Evolutionary conservation across 1,140 invertebrate genomes (phyloP), one percentile per base, ranked within the genome.

Genomic region (Tribolium castaneum): DNA sequence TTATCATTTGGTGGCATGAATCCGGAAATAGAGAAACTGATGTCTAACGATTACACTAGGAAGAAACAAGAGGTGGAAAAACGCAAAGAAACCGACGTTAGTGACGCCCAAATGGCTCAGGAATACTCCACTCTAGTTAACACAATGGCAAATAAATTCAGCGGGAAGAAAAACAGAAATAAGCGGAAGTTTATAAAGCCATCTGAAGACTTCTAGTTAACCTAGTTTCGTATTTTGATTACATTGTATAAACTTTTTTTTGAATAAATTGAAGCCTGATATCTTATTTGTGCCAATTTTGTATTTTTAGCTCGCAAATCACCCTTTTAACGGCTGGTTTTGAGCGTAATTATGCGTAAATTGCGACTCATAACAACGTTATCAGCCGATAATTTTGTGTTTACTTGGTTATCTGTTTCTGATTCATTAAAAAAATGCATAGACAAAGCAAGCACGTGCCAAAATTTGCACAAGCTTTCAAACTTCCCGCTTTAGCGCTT

Each of bases 1-100:
- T 87, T 96, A 52, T 97, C 96, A 76, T 98, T 92, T 86, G 92
- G 93, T 81, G 96, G 96, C 7, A 96, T 95, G 90, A 98, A 98
- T 88, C 94, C 94, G 45, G 94, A 94, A 87, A 91, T 97, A 79
- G 96, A 98, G 85, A 90, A 90, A 76, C 77, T 94, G 5, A 92
- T 95, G 90, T 84, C 87, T 78, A 75, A 83, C 22, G 92, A 92
- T 81, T 81, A 88, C 71, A 88, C 89, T 49, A 87, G 85, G 19
- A 84, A 82, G 5, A 85, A 87, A 30, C 85, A 88, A 78, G 80
- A 86, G 70, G 70, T 78, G 0, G 86, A 89, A 30, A 86, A 85
- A 22, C 85, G 88, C 50, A 88, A 89, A 81, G 89, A 91, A 80
- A 90, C 89, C 70, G 93, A 95, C 80, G 84, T 96, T 10, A 90